phyloP scores from a whole-genome alignment of 2,888 invertebrate species.

The Melikaiella ostensackeni region DNA sequence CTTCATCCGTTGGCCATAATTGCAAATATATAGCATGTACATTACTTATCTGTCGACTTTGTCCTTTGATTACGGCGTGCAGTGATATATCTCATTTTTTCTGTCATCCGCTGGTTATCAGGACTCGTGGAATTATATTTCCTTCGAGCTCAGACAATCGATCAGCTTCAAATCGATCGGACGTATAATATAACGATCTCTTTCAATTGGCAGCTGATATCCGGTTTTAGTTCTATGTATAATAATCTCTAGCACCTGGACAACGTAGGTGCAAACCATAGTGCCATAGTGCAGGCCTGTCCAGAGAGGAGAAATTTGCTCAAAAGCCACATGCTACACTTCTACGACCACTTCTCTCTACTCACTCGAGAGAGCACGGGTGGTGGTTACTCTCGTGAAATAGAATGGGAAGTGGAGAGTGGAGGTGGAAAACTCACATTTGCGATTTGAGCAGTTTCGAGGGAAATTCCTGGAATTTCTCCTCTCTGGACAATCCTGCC shows the following conservation, averaged over 20 bases:
- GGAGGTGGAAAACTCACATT: no score
- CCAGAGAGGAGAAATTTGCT: no score
- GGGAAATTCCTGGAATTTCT: no score
- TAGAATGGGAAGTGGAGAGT: no score
- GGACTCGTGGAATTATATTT: background rate
- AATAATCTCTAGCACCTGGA: slow-evolving; percentile 24
- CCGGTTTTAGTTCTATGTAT: background rate
- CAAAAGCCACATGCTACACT: no score
- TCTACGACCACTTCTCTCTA: no score
- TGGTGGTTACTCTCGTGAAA: no score
- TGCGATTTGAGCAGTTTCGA: no score
- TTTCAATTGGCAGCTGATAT: slow-evolving; percentile 16
- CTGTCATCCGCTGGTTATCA: background rate
- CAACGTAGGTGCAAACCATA: background rate
- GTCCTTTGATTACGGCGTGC: background rate
- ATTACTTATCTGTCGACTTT: slow-evolving; percentile 2
- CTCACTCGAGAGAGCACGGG: no score
- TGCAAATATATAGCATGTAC: background rate
- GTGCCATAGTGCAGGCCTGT: no score
- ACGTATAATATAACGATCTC: background rate
- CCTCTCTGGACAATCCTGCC: no score
- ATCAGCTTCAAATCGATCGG: background rate
- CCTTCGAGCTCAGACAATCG: background rate
- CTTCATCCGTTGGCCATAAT: background rate
- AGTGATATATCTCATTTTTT: background rate